Base-by-base conservation (phyloP, 2,888 invertebrate genomes). In the Dexiosoma caninum region DNA sequence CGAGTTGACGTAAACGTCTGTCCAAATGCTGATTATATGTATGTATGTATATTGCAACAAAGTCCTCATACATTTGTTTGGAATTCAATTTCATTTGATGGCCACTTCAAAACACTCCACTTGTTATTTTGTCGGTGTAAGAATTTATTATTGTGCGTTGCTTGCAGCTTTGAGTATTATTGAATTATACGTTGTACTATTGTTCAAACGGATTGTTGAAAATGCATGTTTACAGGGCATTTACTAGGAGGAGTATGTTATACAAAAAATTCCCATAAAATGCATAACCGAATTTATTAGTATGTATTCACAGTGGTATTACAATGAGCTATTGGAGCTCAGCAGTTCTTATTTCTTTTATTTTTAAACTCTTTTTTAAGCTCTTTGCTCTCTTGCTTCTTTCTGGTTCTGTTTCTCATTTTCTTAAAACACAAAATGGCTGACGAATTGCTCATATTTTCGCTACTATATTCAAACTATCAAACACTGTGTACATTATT, bases 21-120 rank as follows among this genome's bases (percentile, higher is more conserved):
- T 62, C 32, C 42, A 5, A 42, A 42, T 62, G 21, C 32, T 21
- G 40, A 49, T 67, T 66, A 40, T 44, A 27, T 21, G 53, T n/a
- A n/a, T n/a, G n/a, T n/a, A n/a, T n/a, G n/a, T n/a, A n/a, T n/a
- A n/a, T 51, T 62, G 23, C 53, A 72, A 57, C 2, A 35, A 57
- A 30, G 4, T 8, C 14, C 12, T 49, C 55, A 35, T 67, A 35
- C 64, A 49, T 71, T 64, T 64, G 19, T 71, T 71, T 64, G 49
- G 35, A 59, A 70, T 78, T 51, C 49, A 57, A 78, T 71, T 78
- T 66, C 66, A 62, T 66, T 78, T 78, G 77, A 71, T 78, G 70
- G 57, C 64, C 55, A 70, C 62, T 77, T 70, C 44, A 55, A 53
- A 67, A 59, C 53, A 60, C 62, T 77, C 32, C 62, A 70, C 62